Evolutionary conservation across 2,888 invertebrate genomes (phyloP).

Genomic region (Ornithoptera priamus): DNA sequence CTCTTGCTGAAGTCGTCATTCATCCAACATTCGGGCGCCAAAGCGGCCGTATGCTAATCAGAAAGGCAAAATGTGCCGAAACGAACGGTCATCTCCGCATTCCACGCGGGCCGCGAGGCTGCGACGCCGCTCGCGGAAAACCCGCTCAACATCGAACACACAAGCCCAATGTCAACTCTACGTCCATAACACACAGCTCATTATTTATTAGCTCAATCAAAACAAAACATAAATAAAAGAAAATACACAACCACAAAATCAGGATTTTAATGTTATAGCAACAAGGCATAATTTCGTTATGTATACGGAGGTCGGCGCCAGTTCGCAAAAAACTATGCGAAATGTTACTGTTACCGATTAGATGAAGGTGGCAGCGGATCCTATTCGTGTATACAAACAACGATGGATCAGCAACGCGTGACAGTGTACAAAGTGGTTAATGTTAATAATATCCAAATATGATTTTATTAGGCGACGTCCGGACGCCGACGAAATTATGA

Average conservation of each 20-base stretch:
- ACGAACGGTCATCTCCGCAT: constrained; percentile 74
- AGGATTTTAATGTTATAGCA: constrained; percentile 31
- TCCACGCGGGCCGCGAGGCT: constrained; percentile 53
- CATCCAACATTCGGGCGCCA: constrained; percentile 44
- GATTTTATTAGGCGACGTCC: constrained; percentile 38
- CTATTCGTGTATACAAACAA: constrained; percentile 55
- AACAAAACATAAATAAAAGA: constrained; percentile 25
- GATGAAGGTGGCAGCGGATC: constrained; percentile 39
- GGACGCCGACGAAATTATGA: constrained; percentile 36
- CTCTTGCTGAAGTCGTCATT: constrained; percentile 33
- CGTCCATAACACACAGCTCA: constrained; percentile 39
- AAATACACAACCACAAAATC: constrained; percentile 29
- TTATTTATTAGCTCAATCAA: constrained; percentile 30
- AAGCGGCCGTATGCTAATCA: constrained; percentile 62
- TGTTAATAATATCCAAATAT: constrained; percentile 38
- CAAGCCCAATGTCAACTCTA: constrained; percentile 33
- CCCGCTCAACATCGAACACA: constrained; percentile 44
- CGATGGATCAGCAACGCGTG: constrained; percentile 44
- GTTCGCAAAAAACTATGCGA: constrained; percentile 35
- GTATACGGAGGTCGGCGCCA: constrained; percentile 47
- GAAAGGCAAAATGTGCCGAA: constrained; percentile 55
- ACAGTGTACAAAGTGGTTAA: constrained; percentile 41
- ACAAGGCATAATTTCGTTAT: constrained; percentile 31
- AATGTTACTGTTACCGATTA: constrained; percentile 46
- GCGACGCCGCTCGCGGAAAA: constrained; percentile 59